Evolutionary conservation across 2,888 invertebrate species (phyloP).

Genomic region (Bombylius major): DNA sequence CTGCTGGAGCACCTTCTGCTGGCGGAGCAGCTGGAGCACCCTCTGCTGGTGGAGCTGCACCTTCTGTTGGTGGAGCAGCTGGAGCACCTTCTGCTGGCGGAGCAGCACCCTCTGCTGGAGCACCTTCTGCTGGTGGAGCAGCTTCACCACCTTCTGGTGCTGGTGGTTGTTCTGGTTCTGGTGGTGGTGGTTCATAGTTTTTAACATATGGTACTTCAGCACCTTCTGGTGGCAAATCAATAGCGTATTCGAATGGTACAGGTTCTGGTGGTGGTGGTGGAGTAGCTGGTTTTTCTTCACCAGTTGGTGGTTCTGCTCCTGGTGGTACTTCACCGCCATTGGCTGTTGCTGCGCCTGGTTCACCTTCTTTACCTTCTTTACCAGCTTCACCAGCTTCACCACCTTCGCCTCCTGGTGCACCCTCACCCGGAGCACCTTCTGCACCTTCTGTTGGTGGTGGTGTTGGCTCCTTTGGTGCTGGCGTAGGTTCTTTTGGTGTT

Average conservation of each 20-base stretch:
- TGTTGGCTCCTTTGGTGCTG: slow-evolving; percentile 29
- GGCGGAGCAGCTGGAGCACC: slow-evolving; percentile 17
- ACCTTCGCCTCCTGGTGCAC: slow-evolving; percentile 8
- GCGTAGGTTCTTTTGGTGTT: slow-evolving; percentile 31
- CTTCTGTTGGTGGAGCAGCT: slow-evolving; percentile 19
- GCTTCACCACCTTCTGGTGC: slow-evolving; percentile 22
- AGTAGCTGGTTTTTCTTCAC: slow-evolving; percentile 16
- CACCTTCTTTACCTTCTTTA: slow-evolving; percentile 22
- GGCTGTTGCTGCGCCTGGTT: slow-evolving; percentile 21
- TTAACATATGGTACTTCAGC: slow-evolving; percentile 37
- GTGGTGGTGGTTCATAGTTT: slow-evolving; percentile 31
- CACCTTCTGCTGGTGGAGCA: slow-evolving; percentile 20
- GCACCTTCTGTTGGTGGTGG: slow-evolving; percentile 22
- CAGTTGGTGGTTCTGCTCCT: slow-evolving; percentile 20
- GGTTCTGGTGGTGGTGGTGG: slow-evolving; percentile 33
- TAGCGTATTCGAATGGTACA: slow-evolving; percentile 36
- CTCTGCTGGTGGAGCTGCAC: slow-evolving; percentile 18
- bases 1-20: slow-evolving; percentile 15
- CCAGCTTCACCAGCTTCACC: slow-evolving; percentile 7
- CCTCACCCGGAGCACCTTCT: slow-evolving; percentile 13
- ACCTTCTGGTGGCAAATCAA: slow-evolving; percentile 36
- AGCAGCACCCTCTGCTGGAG: slow-evolving; percentile 27
- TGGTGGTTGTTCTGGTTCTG: slow-evolving; percentile 26
- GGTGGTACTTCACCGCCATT: slow-evolving; percentile 20
- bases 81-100: slow-evolving; percentile 22